phyloP scores from a whole-genome alignment of 1,140 invertebrate genomes.

The Cyclargus thomasi region DNA sequence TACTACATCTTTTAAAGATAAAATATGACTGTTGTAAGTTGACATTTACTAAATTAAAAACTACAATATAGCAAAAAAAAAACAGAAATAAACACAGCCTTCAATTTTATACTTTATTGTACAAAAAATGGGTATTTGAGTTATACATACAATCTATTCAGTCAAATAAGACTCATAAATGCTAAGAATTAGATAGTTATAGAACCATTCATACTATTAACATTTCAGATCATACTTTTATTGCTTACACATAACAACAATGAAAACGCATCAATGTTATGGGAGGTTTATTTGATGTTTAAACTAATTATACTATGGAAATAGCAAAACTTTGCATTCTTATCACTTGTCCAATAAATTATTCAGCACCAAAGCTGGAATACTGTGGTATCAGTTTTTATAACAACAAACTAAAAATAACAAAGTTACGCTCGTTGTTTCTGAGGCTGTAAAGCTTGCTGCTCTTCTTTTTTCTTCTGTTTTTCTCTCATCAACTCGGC shows the following conservation, averaged over 20 bases:
- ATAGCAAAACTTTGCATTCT: conserved; percentile 34
- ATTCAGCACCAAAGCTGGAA: conserved; percentile 31
- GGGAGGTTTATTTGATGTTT: conserved; percentile 32
- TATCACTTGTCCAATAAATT: conserved; percentile 51
- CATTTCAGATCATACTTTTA: conserved; percentile 27
- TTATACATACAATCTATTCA: conserved; percentile 63
- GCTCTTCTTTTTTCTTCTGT: conserved; percentile 81
- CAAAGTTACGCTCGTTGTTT: conserved; percentile 73
- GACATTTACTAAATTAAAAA: too few relatives aligned
- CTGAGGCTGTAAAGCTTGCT: conserved; percentile 40
- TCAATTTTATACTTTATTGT: conserved; percentile 52
- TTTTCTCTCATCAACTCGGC: conserved; percentile 89
- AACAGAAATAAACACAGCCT: conserved; percentile 38
- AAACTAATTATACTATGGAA: conserved; percentile 21
- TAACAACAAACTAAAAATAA: conserved; percentile 21
- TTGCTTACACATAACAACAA: conserved; percentile 28
- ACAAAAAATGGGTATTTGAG: conserved; percentile 55
- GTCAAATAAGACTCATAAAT: conserved; percentile 62
- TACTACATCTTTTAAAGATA: too few relatives aligned
- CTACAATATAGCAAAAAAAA: too few relatives aligned
- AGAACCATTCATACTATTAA: conserved; percentile 20
- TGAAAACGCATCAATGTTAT: conserved; percentile 27
- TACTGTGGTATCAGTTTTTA: conserved; percentile 21
- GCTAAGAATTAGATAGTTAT: conserved; percentile 37
- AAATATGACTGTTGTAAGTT: too few relatives aligned